Conservation (phyloP, 2,797 vertebrate species). For the Halcyon leucocephala region DNA sequence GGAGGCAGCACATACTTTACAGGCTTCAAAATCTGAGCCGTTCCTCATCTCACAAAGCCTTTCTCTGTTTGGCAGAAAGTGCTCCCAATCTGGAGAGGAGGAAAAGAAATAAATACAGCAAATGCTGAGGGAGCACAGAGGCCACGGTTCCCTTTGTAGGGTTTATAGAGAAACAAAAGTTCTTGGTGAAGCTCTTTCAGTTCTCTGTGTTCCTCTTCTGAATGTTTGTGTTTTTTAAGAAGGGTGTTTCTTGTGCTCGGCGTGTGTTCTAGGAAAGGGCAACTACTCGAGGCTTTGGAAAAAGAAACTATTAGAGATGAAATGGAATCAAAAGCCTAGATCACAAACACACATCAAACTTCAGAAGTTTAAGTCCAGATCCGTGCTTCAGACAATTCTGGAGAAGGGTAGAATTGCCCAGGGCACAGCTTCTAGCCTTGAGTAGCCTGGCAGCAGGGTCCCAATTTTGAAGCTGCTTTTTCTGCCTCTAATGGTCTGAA, state of each 20-base stretch:
- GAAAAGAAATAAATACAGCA: constrained; percentile 68
- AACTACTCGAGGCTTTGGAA: not conserved
- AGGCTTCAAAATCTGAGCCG: not conserved
- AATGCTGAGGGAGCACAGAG: not conserved
- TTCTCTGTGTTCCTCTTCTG: constrained; percentile 28
- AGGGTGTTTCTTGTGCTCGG: constrained; percentile 23
- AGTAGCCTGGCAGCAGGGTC: not conserved
- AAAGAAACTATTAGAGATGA: not conserved
- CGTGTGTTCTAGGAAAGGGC: not conserved
- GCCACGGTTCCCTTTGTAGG: constrained; percentile 18
- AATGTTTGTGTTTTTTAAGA: constrained; percentile 46
- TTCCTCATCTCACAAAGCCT: constrained; percentile 56
- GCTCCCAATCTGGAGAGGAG: constrained; percentile 21
- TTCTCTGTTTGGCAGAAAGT: constrained; percentile 46
- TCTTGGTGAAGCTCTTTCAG: constrained; percentile 35
- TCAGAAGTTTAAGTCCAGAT: not conserved
- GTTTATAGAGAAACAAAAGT: constrained; percentile 53
- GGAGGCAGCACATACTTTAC: constrained; percentile 27
- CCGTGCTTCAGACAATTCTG: not conserved
- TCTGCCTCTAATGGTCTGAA: not conserved
- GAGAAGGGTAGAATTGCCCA: not conserved
- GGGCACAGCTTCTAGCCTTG: not conserved
- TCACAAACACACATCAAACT: not conserved
- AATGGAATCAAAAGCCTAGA: not conserved
- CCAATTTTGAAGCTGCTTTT: not conserved